Evolutionary conservation across 1,140 invertebrate genomes (phyloP).

Genomic region (Brachionus plicatilis): DNA sequence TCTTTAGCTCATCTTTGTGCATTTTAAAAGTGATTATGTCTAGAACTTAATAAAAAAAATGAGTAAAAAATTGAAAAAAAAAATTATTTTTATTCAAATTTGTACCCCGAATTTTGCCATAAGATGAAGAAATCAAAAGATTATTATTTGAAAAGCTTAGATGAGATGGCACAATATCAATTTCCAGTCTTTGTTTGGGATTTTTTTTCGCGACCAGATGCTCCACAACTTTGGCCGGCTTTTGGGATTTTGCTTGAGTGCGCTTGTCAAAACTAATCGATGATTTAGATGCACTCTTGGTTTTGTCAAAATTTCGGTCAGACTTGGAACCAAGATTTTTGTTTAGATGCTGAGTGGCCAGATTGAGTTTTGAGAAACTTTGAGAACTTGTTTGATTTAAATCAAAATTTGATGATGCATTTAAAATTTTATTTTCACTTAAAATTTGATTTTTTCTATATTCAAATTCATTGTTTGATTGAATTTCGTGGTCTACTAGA

Average conservation of each 20-base stretch:
- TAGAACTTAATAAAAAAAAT: neutral
- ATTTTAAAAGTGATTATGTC: slow-evolving; percentile 13
- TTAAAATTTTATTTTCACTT: neutral
- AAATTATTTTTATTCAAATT: neutral
- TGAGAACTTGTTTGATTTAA: neutral
- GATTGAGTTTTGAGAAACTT: neutral
- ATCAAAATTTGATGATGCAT: neutral
- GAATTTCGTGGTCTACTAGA: neutral
- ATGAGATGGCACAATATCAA: slow-evolving; percentile 37
- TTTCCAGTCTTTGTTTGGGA: slow-evolving; percentile 24
- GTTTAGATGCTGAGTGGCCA: neutral
- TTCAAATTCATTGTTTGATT: neutral
- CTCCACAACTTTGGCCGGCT: neutral
- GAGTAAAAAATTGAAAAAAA: neutral
- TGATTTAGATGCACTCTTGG: neutral
- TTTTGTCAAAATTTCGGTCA: neutral
- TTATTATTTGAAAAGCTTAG: slow-evolving; percentile 7
- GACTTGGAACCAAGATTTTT: neutral
- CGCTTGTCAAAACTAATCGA: neutral
- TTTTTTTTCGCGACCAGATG: neutral
- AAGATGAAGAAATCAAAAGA: slow-evolving; percentile 36
- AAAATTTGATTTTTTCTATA: neutral
- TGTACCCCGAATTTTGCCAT: slow-evolving; percentile 33
- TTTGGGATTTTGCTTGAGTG: neutral
- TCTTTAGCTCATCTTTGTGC: slow-evolving; percentile 36